Base-by-base conservation (phyloP, 2,888 invertebrate species). In the Hipparchia sbordonii region DNA sequence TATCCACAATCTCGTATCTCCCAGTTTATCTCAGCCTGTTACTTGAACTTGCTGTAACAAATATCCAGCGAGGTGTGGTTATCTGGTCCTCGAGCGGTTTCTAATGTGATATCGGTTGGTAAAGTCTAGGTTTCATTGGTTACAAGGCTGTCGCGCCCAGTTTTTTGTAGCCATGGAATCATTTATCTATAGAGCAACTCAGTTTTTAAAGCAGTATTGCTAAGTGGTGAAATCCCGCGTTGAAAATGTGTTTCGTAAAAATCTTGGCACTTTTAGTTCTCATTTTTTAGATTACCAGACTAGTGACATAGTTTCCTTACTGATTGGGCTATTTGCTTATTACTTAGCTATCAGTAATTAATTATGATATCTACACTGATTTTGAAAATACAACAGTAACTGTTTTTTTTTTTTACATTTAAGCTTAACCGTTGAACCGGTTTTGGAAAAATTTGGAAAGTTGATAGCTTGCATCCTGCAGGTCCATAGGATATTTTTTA, bases 71-170 rank as follows among this genome's bases (percentile, higher is more conserved):
- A 84, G 82, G 85, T 88, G 85, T 85, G 84, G 74, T 80, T 82
- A 85, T 88, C 85, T 84, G 84, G 74, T 80, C 76, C 77, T 78
- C 76, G 82, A 85, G 83, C 85, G 82, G 87, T 89, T 90, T 90
- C 88, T 88, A 89, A 89, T 84, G 85, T 83, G 86, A 84, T 88
- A 87, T 87, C 86, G 80, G 83, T 79, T 81, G 82, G 82, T 86
- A 86, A 85, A 87, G 85, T 81, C 80, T 78, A 78, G 82, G 84
- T 86, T 87, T 86, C 82, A 82, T 86, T 86, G 33, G 71, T 67
- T 70, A 70, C 70, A 67, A 59, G 63, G 69, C 60, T 70, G 56
- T 56, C 48, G 48, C 48, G 59, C 57, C 67, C 56, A 54, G 54
- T 63, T 70, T 75, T 66, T 56, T 67, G 7, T 46, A 67, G 67